These are phyloP conservation scores for Cariama cristata DNA, from an alignment of 2,113 vertebrate genomes.

Conservation along the genomic window DNA sequence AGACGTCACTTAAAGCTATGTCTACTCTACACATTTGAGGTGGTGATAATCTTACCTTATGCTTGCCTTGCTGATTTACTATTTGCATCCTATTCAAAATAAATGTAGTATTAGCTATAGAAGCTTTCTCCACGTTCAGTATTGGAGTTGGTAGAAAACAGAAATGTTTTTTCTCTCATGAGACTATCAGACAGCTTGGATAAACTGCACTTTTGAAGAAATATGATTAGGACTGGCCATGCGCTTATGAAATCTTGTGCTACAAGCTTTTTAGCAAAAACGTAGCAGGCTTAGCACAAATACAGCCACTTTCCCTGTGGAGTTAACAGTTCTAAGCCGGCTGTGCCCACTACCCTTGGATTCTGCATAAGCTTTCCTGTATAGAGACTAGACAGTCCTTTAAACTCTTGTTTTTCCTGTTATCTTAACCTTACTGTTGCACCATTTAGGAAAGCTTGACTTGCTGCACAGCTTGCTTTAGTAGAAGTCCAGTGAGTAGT, in stretches of 20 bases:
- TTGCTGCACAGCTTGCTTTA: not conserved
- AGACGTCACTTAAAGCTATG: not conserved
- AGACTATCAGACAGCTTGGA: not conserved
- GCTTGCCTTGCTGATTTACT: not conserved
- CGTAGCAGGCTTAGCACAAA: not conserved
- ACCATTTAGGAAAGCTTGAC: not conserved
- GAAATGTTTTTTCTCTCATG: not conserved
- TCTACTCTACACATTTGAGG: not conserved
- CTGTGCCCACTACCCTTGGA: not conserved
- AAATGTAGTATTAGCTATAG: not conserved
- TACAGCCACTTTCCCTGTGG: not conserved
- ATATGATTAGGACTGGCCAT: not conserved
- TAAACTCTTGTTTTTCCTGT: not conserved
- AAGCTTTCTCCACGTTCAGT: not conserved
- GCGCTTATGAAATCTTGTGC: not conserved
- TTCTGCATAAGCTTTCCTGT: not conserved
- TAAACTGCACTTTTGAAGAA: not conserved
- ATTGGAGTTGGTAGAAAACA: not conserved
- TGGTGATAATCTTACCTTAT: not conserved
- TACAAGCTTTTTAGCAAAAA: not conserved
- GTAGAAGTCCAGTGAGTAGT: not conserved
- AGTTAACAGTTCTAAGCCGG: not conserved
- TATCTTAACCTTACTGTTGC: not conserved
- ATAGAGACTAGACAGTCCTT: not conserved
- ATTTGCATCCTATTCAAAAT: not conserved